Conservation (phyloP, 2,888 invertebrate genomes). For the Drosophila lutescens region DNA sequence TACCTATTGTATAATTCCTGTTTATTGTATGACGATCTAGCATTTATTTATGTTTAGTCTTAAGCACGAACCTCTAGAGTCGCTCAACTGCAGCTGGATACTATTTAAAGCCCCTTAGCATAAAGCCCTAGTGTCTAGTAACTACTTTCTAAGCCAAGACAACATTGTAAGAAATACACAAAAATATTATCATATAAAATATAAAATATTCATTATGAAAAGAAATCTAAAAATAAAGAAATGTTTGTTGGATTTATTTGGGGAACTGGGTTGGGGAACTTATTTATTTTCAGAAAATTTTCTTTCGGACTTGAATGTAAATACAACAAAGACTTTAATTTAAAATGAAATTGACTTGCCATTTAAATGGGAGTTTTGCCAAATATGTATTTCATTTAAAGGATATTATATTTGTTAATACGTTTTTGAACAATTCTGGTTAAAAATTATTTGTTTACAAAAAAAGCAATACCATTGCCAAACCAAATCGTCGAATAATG, state of each 20-base stretch:
- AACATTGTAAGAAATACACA: slow-evolving; percentile 42
- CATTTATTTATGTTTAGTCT: slow-evolving; percentile 58
- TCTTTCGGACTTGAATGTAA: too few species aligned
- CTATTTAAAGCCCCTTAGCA: slow-evolving; percentile 35
- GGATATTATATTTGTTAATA: too few species aligned
- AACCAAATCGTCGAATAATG: neutral
- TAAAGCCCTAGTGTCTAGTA: slow-evolving; percentile 51
- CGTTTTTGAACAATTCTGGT: too few species aligned
- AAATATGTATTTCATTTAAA: too few species aligned
- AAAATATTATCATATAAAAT: slow-evolving; percentile 70
- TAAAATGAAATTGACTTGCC: too few species aligned
- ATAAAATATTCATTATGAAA: slow-evolving; percentile 75
- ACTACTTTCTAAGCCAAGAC: slow-evolving; percentile 48
- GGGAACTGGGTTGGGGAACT: neutral
- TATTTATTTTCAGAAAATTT: neutral
- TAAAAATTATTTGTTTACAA: too few species aligned
- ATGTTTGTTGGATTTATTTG: slow-evolving; percentile 11
- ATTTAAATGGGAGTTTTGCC: too few species aligned
- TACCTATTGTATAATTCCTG: slow-evolving; percentile 47
- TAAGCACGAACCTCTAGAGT: slow-evolving; percentile 54
- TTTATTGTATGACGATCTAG: slow-evolving; percentile 54
- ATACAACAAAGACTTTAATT: too few species aligned
- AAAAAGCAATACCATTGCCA: too few species aligned
- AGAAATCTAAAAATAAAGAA: slow-evolving; percentile 28
- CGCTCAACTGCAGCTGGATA: slow-evolving; percentile 45